Evolutionary conservation across 2,888 invertebrate species (phyloP).

Genomic region (Endomychus coccineus): DNA sequence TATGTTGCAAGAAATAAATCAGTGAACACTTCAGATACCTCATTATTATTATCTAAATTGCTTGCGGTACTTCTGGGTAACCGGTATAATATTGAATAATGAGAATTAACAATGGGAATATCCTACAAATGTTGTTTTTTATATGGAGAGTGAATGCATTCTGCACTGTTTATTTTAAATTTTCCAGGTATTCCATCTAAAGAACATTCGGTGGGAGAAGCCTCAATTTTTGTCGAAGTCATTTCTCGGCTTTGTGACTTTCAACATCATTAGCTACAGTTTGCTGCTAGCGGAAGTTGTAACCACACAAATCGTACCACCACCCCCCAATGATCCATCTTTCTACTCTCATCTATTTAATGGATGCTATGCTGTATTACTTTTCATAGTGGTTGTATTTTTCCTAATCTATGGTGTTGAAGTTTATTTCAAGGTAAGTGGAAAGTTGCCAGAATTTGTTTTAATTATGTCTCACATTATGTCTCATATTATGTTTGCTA

Average conservation of each 20-base stretch:
- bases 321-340: slow-evolving; percentile 50
- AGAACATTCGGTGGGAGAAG: slow-evolving; percentile 79
- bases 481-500: slow-evolving; percentile 2
- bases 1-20: too few relatives aligned
- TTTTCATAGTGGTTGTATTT: slow-evolving; percentile 84
- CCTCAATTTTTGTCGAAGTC: slow-evolving; percentile 88
- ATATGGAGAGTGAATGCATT: too few relatives aligned
- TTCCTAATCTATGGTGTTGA: slow-evolving; percentile 92
- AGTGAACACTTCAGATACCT: too few relatives aligned
- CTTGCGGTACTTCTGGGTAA: too few relatives aligned
- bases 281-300: slow-evolving; percentile 69
- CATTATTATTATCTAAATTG: too few relatives aligned
- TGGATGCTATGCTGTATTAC: slow-evolving; percentile 84
- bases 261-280: slow-evolving; percentile 83
- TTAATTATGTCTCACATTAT: too few relatives aligned
- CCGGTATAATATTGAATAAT: too few relatives aligned
- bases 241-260: slow-evolving; percentile 80
- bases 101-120: too few relatives aligned
- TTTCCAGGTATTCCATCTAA: slow-evolving; percentile 79
- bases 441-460: too few relatives aligned
- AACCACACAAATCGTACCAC: slow-evolving; percentile 47
- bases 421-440: slow-evolving; percentile 80
- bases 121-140: too few relatives aligned
- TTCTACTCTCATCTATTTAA: slow-evolving; percentile 85
- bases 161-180: too few relatives aligned